These are phyloP conservation scores for Muschampia staudingeri DNA, from an alignment of 2,888 invertebrate genomes.

Conservation along the genomic window DNA sequence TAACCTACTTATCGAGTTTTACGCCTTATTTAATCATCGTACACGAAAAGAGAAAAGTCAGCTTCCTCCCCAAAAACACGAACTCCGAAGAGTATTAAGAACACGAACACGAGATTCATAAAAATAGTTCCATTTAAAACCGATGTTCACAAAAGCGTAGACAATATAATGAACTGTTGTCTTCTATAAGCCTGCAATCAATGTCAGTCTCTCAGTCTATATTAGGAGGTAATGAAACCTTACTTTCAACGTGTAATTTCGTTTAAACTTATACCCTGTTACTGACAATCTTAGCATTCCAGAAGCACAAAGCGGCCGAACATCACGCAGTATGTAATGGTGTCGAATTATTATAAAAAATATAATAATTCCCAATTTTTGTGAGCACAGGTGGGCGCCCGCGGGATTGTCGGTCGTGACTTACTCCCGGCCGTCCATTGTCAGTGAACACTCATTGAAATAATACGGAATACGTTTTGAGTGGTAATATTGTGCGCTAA, in stretches of 20 bases:
- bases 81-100: constrained; percentile 14
- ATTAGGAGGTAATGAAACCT: constrained; percentile 50
- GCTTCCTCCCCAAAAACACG: not conserved
- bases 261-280: constrained; percentile 56
- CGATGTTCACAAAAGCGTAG: constrained; percentile 50
- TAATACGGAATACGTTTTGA: constrained; percentile 77
- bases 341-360: constrained; percentile 79
- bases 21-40: not conserved
- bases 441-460: constrained; percentile 76
- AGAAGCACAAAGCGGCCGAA: constrained; percentile 72
- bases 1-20: not conserved
- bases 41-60: not conserved
- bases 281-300: constrained; percentile 65
- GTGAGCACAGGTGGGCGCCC: constrained; percentile 87
- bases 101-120: constrained; percentile 26
- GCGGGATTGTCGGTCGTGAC: constrained; percentile 85
- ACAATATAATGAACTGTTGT: constrained; percentile 53
- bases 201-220: constrained; percentile 45
- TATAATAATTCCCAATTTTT: constrained; percentile 79
- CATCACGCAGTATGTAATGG: constrained; percentile 78
- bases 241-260: constrained; percentile 40
- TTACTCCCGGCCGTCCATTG: constrained; percentile 80
- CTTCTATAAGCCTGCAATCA: constrained; percentile 50
- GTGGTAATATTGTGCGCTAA: constrained; percentile 76
- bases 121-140: constrained; percentile 26